Evolutionary conservation across 2,113 vertebrate species (phyloP), one percentile per base, ranked within the genome.

Genomic region (Polyodon spathula): DNA sequence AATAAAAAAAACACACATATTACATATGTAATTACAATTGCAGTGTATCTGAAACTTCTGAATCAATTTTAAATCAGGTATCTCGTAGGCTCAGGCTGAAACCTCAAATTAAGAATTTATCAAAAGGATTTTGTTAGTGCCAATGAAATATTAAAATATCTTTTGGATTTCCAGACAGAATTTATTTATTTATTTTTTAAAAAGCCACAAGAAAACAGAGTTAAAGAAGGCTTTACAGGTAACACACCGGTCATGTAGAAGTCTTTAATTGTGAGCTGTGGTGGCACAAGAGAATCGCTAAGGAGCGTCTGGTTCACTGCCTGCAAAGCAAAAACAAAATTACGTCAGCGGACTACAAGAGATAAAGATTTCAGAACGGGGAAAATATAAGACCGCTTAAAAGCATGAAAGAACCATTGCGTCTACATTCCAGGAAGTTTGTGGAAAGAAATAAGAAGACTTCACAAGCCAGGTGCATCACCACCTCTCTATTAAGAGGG

Each of bases 381-480:
- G 4, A 50, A 14, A 50, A 89, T 90, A 98, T 95, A 83, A 84
- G 92, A 78, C 89, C 92, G 64, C 94, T 94, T 51, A 92, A 87
- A 48, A 82, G 88, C 65, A 79, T 80, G 40, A 99, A 86, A 7
- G 88, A 92, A 42, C 98, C 94, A 71, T n/a, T n/a, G n/a, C n/a
- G n/a, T n/a, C n/a, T n/a, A n/a, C n/a, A n/a, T 99, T 94, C 96
- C 96, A 98, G 37, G 81, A 81, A 12, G 88, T 84, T 9, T 83
- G 71, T 27, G 27, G 27, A 27, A 27, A 27, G 27, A 27, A 27
- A 27, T 27, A 27, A 27, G 27, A 1, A 27, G 27, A 27, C 27
- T 27, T 27, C 3, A 3, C 27, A 27, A 27, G 27, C 27, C 1
- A 27, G 27, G 3, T 27, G 27, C 27, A 27, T 27, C 27, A 27